These are phyloP conservation scores for Siphamia tubifer DNA, from an alignment of 2,113 vertebrate genomes.

Conservation along the genomic window DNA sequence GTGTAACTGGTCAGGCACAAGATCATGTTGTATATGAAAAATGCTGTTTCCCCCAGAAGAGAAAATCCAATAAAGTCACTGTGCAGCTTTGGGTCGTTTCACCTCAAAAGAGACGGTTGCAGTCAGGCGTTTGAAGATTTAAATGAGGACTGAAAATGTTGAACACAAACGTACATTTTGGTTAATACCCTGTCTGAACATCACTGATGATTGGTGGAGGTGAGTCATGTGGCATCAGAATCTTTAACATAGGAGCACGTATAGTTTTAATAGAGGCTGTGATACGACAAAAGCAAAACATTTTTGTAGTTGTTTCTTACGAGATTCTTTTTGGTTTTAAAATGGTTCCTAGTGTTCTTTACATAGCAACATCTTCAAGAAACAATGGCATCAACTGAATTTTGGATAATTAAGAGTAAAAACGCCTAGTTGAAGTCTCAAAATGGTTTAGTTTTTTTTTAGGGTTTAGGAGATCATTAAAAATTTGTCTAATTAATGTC, in stretches of 20 bases:
- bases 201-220: not conserved
- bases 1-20: constrained; percentile 82
- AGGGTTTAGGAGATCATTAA: no score
- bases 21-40: constrained; percentile 64
- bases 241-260: not conserved
- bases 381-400: no score
- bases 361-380: no score
- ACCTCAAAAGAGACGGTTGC: not conserved
- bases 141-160: not conserved
- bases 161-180: constrained; percentile 44
- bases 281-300: not conserved
- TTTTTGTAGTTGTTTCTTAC: not conserved
- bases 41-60: not conserved
- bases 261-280: not conserved
- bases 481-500: no score
- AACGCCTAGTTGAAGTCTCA: no score
- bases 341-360: no score
- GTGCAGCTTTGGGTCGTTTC: constrained; percentile 16
- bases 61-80: no score
- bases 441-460: no score
- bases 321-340: no score
- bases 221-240: not conserved
- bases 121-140: constrained; percentile 15
- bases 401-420: no score
- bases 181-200: constrained; percentile 35